Base-by-base conservation (phyloP, 2,113 vertebrate species). In the Alethe diademata region DNA sequence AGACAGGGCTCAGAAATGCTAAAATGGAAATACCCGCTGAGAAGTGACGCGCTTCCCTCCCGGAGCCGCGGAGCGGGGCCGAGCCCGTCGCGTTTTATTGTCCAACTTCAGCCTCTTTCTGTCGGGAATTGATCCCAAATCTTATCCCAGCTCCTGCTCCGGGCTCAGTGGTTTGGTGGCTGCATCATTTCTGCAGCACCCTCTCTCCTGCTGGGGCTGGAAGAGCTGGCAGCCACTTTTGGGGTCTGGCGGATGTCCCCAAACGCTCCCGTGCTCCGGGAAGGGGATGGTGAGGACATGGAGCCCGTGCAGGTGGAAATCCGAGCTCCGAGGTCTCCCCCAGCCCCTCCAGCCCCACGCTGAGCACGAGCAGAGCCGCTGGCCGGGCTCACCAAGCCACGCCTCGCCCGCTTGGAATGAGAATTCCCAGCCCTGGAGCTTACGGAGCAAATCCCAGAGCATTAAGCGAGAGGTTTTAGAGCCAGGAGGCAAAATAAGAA, bases 11-110 rank as follows among this genome's bases (percentile, higher is more conserved):
- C 81, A 3, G 6, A 87, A 9, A 61, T 15, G 90, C 86, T 36
- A 84, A 88, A 83, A 91, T 91, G 95, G 79, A 86, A 96, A 91
- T 47, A 40, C 65, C 58, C 64, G 22, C 75, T 20, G 92, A 61
- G 72, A 47, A 78, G 69, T 4, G 14, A 67, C 36, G 78, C 14
- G 12, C 18, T 73, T 72, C 82, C 75, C 67, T 28, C 57, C n/a
- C 29, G 5, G 54, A 54, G 79, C 86, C 2, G 28, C 28, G 19
- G 8, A 35, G 74, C 57, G 5, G 25, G 57, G 83, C 75, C 47
- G 47, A 78, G 72, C 93, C 33, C 72, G 2, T 42, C 23, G 48
- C 31, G 0, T 6, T 72, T 51, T 75, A 74, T 75, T 29, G 73
- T 53, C 31, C 65, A 13, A 19, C 23, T 64, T 25, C 76, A 8